phyloP scores from a whole-genome alignment of 1,140 invertebrate species.

The Zaprionus gabonicus region DNA sequence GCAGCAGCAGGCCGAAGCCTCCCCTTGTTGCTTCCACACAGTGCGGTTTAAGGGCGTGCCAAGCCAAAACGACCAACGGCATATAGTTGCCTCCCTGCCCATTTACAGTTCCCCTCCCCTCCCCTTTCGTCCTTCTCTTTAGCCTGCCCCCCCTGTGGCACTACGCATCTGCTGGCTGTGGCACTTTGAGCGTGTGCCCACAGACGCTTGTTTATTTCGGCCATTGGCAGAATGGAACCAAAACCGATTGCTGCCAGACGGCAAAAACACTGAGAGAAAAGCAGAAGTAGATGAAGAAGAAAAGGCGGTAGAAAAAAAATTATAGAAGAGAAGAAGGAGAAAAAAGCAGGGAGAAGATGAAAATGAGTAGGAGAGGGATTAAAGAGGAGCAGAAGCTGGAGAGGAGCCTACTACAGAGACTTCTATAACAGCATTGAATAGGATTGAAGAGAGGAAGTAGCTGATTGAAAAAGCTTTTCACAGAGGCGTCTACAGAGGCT shows the following conservation, averaged over 20 bases:
- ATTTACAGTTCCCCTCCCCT: no score
- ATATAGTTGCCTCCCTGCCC: not conserved
- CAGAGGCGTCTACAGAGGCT: no score
- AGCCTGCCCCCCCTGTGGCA: not conserved
- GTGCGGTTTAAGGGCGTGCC: conserved; percentile 46
- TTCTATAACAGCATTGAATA: no score
- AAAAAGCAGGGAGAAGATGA: no score
- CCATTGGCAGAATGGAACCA: conserved; percentile 25
- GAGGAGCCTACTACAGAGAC: no score
- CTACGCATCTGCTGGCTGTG: conserved; percentile 10
- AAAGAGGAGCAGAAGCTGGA: no score
- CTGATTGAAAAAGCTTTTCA: no score
- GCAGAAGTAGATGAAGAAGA: not conserved
- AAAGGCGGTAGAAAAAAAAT: no score
- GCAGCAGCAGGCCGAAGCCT: not conserved
- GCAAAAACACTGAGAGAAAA: not conserved
- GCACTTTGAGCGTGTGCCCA: conserved; percentile 57
- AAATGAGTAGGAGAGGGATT: no score
- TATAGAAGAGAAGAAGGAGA: no score
- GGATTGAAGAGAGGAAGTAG: no score
- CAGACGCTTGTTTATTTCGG: conserved; percentile 47
- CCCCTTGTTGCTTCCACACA: conserved; percentile 15
- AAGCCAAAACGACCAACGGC: conserved; percentile 27
- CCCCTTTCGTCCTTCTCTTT: not conserved
- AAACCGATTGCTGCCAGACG: conserved; percentile 40